Evolutionary conservation across 2,888 invertebrate species (phyloP).

Genomic region (Caenorhabditis sp.): DNA sequence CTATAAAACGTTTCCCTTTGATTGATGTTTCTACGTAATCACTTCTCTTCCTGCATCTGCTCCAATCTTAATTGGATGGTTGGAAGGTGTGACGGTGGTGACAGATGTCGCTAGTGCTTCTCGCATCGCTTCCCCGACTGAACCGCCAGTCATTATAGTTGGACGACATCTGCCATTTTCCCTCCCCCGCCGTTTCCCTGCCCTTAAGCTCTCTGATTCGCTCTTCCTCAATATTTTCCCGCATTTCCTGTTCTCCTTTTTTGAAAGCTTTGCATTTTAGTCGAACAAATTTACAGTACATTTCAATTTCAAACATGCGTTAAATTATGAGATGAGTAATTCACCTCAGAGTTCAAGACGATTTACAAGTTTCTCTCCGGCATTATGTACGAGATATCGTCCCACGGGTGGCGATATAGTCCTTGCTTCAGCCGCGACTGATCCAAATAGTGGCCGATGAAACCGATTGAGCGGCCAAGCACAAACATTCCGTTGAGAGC

Average conservation of each 20-base stretch:
- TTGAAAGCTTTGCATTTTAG: not conserved
- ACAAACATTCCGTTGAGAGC: slow-evolving; percentile 98
- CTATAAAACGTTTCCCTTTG: not conserved
- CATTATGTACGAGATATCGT: slow-evolving; percentile 93
- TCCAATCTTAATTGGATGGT: slow-evolving; percentile 45
- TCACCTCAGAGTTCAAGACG: not conserved
- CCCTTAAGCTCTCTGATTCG: no score
- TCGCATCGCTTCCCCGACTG: slow-evolving; percentile 31
- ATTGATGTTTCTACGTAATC: slow-evolving; percentile 8
- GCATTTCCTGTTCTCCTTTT: slow-evolving; percentile 4
- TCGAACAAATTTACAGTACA: slow-evolving; percentile 22
- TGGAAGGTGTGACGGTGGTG: slow-evolving; percentile 24
- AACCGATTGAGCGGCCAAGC: slow-evolving; percentile 96
- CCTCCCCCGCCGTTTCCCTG: not conserved
- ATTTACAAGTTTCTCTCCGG: slow-evolving; percentile 82
- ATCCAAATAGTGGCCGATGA: slow-evolving; percentile 97
- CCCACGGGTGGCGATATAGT: slow-evolving; percentile 99
- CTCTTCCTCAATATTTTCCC: slow-evolving; percentile 25
- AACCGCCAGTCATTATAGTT: slow-evolving; percentile 19
- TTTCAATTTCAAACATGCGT: slow-evolving; percentile 5
- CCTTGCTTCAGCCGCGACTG: slow-evolving; percentile 98
- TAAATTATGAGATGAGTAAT: slow-evolving; percentile 11
- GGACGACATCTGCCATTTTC: slow-evolving; percentile 37
- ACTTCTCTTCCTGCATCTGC: not conserved
- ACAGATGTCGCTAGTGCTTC: slow-evolving; percentile 41